These are phyloP conservation scores for Eumerus sabulonum DNA, from an alignment of 2,888 invertebrate genomes.

Conservation along the genomic window DNA sequence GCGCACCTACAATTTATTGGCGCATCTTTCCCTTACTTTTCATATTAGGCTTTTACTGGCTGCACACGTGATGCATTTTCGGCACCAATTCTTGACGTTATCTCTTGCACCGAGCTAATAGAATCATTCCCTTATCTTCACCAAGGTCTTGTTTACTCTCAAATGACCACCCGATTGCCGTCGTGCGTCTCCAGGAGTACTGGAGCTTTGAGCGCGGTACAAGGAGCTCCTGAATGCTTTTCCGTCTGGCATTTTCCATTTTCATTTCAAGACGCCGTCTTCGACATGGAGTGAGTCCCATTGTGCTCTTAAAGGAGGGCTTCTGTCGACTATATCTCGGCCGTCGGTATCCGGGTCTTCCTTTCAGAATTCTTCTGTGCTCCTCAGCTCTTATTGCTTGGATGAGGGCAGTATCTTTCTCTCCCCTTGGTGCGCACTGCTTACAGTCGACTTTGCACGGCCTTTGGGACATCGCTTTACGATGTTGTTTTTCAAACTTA, in stretches of 20 bases:
- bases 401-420: background rate
- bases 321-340: background rate
- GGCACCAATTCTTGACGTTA: background rate
- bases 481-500: background rate
- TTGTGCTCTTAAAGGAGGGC: background rate
- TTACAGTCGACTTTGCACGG: background rate
- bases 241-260: background rate
- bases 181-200: background rate
- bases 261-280: background rate
- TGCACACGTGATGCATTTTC: background rate
- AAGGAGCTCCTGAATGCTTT: too few species aligned
- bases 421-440: background rate
- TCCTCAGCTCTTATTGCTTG: background rate
- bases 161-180: background rate
- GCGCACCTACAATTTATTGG: background rate
- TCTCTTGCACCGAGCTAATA: constrained; percentile 11
- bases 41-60: background rate
- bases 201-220: too few species aligned
- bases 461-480: constrained; percentile 1
- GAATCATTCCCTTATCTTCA: background rate
- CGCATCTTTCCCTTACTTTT: background rate
- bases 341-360: background rate
- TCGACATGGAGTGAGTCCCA: background rate
- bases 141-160: background rate
- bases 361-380: background rate